phyloP scores from a whole-genome alignment of 2,888 invertebrate species.

The Cosmia pyralina region DNA sequence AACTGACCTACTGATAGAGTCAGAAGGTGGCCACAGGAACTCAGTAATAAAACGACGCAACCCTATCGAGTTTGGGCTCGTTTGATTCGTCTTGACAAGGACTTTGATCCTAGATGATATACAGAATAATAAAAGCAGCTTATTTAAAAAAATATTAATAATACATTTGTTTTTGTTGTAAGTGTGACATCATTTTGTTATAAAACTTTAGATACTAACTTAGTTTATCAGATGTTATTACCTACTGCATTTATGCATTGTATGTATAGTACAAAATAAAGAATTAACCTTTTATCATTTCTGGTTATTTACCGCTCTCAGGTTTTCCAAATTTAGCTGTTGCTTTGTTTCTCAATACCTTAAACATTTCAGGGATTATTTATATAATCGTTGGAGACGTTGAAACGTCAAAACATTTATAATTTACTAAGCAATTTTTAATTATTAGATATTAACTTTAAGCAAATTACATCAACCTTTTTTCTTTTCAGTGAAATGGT shows the following conservation, averaged over 20 bases:
- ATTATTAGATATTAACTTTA: background rate
- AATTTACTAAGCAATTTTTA: background rate
- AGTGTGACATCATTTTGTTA: background rate
- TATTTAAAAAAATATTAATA: no score
- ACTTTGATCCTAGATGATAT: no score
- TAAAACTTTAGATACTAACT: background rate
- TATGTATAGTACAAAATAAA: no score
- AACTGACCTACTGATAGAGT: no score
- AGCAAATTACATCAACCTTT: background rate
- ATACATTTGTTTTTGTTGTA: background rate
- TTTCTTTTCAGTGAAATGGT: slow-evolving; percentile 23
- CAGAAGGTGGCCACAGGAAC: no score
- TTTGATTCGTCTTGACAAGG: no score
- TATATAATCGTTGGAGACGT: background rate
- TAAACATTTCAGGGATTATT: background rate
- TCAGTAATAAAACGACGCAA: no score
- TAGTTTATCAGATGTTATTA: background rate
- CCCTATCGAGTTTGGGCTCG: no score
- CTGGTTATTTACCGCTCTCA: background rate
- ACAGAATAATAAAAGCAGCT: no score
- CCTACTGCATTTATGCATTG: background rate
- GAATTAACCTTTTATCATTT: background rate
- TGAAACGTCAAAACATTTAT: background rate
- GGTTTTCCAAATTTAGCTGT: background rate
- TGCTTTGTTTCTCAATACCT: background rate